Conservation (phyloP, 2,888 invertebrate genomes). For the Sarcophaga carnaria region DNA sequence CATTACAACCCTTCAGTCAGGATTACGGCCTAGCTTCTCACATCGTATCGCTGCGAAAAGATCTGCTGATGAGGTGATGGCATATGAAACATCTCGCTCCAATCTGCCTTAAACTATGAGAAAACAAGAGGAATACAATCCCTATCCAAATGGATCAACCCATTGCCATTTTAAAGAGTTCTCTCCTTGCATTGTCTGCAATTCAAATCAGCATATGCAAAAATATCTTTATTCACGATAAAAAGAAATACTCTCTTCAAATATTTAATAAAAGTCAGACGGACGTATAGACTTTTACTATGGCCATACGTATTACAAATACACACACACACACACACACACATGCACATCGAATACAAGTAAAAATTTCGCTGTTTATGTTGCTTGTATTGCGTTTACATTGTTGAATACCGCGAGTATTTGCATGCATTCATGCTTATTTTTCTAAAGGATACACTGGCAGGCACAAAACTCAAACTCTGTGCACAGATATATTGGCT, state of each 20-base stretch:
- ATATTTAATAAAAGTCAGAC: slow-evolving; percentile 4
- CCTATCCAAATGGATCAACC: no score
- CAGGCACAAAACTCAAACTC: no score
- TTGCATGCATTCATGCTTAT: neutral
- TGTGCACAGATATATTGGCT: neutral
- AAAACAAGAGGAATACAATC: no score
- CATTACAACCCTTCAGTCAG: no score
- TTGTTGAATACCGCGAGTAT: neutral
- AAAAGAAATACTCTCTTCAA: neutral
- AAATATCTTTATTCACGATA: slow-evolving; percentile 9
- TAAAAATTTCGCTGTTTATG: neutral
- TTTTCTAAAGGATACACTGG: neutral
- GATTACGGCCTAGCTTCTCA: no score
- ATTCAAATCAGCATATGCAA: neutral
- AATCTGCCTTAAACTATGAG: no score
- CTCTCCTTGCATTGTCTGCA: no score
- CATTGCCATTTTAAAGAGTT: no score
- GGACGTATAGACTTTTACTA: neutral
- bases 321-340: neutral
- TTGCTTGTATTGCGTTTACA: neutral
- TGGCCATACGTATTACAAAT: neutral
- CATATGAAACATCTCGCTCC: no score
- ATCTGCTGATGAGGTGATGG: no score
- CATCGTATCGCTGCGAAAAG: no score
- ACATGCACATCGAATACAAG: neutral